phyloP scores from a whole-genome alignment of 2,888 invertebrate genomes.

The Nomada fucata region DNA sequence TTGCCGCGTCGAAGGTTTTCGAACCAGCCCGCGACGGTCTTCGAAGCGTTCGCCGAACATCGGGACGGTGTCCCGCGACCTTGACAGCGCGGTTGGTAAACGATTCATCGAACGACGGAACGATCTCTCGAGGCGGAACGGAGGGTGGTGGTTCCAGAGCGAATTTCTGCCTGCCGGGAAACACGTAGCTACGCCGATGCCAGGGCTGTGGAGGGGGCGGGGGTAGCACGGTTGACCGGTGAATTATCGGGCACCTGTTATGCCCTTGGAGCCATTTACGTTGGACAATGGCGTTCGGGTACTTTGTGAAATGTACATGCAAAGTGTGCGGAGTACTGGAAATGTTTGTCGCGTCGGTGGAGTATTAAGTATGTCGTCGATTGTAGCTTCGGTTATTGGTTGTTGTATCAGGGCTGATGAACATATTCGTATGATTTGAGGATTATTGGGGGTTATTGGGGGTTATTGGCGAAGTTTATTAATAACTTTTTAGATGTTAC shows the following conservation, averaged over 20 bases:
- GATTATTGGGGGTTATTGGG: too few species aligned
- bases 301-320: too few species aligned
- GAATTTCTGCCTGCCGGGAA: neutral
- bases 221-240: neutral
- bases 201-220: too few species aligned
- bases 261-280: neutral
- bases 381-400: too few species aligned
- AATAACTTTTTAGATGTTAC: too few species aligned
- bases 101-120: conserved; percentile 26
- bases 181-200: neutral
- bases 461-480: too few species aligned
- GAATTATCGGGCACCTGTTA: conserved; percentile 24
- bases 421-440: too few species aligned
- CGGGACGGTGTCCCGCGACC: neutral
- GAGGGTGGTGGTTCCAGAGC: neutral
- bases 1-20: conserved; percentile 62
- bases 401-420: too few species aligned
- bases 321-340: too few species aligned
- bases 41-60: conserved; percentile 14
- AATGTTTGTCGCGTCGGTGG: too few species aligned
- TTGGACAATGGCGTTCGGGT: too few species aligned
- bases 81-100: neutral
- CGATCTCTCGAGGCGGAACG: neutral
- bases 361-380: too few species aligned
- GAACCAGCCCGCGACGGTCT: conserved; percentile 22